A percentile compares a stretch with the other conserved stretches of the same genome.
Conservation (phyloP, 2,888 invertebrate genomes). For the Ormyrus rosae region DNA sequence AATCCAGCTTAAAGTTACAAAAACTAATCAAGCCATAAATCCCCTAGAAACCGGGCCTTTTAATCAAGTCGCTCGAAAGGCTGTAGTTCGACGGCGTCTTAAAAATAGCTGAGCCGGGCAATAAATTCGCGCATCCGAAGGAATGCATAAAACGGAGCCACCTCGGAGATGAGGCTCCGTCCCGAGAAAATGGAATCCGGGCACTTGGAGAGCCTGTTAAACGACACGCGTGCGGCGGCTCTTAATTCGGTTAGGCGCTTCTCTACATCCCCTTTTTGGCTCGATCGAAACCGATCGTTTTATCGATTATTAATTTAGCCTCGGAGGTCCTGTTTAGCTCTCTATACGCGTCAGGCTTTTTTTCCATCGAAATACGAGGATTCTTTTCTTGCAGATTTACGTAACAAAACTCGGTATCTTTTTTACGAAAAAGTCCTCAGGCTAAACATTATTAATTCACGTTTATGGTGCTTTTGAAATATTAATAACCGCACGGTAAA, state of each 20-base stretch:
- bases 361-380: no score
- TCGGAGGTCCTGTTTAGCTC: not conserved
- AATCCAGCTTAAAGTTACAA: not conserved
- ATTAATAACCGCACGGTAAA: no score
- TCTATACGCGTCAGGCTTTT: no score
- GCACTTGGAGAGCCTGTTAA: not conserved
- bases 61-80: not conserved
- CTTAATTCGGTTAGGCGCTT: constrained; percentile 32
- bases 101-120: not conserved
- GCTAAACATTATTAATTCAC: no score
- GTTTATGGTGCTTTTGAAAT: no score
- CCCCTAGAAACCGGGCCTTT: not conserved
- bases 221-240: constrained; percentile 4
- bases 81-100: not conserved
- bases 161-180: not conserved
- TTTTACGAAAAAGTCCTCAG: no score
- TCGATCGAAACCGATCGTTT: constrained; percentile 46
- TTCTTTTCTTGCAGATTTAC: no score
- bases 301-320: constrained; percentile 58
- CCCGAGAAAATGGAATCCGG: constrained; percentile 12
- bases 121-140: not conserved
- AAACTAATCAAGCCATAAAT: not conserved
- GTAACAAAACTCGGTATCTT: no score
- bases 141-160: no score
- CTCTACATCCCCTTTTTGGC: not conserved